Percentiles rank a stretch among this genome's conserved stretches.
phyloP scores from a whole-genome alignment of 2,797 vertebrate species.

The Smutsia gigantea region DNA sequence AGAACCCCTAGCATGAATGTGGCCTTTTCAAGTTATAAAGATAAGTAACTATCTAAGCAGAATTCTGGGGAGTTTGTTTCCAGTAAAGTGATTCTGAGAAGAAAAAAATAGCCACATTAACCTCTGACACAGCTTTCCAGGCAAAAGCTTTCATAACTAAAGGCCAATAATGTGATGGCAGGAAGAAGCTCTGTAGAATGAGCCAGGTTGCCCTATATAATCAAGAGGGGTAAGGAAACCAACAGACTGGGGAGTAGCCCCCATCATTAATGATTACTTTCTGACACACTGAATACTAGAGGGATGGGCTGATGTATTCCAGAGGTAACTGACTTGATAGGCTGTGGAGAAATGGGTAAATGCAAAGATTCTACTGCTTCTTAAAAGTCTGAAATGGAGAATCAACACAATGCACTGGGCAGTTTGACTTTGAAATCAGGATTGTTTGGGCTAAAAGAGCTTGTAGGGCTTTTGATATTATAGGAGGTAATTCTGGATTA shows the following conservation, averaged over 20 bases:
- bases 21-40: conserved; percentile 50
- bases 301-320: background rate
- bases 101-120: conserved; percentile 54
- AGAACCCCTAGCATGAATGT: background rate
- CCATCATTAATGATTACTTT: conserved; percentile 56
- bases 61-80: conserved; percentile 56
- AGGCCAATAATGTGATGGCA: conserved; percentile 9
- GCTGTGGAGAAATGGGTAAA: background rate
- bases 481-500: conserved; percentile 30
- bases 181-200: conserved; percentile 2
- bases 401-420: background rate
- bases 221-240: background rate
- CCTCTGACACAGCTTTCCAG: conserved; percentile 32
- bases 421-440: conserved; percentile 45
- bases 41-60: conserved; percentile 66
- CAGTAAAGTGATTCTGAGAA: conserved; percentile 58
- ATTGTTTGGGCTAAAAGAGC: background rate
- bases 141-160: conserved; percentile 53
- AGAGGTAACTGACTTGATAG: conserved; percentile 36
- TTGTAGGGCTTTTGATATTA: conserved; percentile 17
- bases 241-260: conserved; percentile 7
- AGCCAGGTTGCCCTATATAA: background rate
- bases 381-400: conserved; percentile 42
- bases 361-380: conserved; percentile 49
- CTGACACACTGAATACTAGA: conserved; percentile 24